Conservation (phyloP, 1,140 invertebrate species). For the Cotesia vestalis region DNA sequence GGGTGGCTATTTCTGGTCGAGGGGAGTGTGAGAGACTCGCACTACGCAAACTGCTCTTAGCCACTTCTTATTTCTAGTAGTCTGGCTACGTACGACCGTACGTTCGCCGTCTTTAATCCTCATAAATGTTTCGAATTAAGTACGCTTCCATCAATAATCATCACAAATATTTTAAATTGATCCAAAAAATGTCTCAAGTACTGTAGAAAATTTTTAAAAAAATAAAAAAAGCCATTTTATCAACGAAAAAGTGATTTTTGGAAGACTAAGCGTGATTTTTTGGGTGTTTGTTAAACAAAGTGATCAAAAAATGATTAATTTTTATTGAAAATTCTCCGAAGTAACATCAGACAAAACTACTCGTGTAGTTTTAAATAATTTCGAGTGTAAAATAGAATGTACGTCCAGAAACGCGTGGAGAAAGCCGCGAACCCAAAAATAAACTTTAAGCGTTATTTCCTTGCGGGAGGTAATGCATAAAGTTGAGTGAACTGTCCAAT, state of each 20-base stretch:
- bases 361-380: background rate
- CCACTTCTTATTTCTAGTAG: conserved; percentile 61
- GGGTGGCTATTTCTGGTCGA: conserved; percentile 66
- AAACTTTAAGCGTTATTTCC: conserved; percentile 34
- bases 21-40: conserved; percentile 57
- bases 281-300: no score
- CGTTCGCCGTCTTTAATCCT: conserved; percentile 59
- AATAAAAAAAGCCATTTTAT: no score
- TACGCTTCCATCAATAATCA: background rate
- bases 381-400: background rate
- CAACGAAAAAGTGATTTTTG: no score
- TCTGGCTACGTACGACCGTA: conserved; percentile 47
- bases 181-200: no score
- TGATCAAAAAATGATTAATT: background rate
- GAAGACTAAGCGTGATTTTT: no score
- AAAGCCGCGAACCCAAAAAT: conserved; percentile 36
- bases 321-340: background rate
- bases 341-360: no score
- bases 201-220: no score
- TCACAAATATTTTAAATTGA: no score
- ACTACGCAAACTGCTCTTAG: conserved; percentile 59
- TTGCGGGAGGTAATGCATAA: conserved; percentile 40
- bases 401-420: conserved; percentile 26
- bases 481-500: conserved; percentile 43
- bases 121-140: conserved; percentile 53